These are phyloP conservation scores for Leuciscus idus DNA, from an alignment of 2,113 vertebrate species.

Conservation along the genomic window DNA sequence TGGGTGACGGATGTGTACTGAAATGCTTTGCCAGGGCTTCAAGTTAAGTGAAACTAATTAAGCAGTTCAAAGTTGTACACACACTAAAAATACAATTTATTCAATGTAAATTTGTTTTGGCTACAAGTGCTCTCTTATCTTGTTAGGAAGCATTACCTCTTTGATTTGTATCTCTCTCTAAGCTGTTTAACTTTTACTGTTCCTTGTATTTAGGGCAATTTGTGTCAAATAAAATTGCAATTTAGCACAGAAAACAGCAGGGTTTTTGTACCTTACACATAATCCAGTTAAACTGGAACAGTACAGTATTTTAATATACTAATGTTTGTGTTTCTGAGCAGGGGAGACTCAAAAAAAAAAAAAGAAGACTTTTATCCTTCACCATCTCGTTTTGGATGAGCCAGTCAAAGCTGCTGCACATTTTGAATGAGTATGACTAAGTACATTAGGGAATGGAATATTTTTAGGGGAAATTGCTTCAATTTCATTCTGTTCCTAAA, in stretches of 20 bases:
- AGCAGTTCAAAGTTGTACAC: conserved; percentile 6
- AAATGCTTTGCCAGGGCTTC: background rate
- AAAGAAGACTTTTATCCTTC: background rate
- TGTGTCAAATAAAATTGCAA: conserved; percentile 4
- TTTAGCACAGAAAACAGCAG: background rate
- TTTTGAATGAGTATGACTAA: background rate
- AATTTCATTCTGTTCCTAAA: background rate
- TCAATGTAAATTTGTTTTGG: conserved; percentile 12
- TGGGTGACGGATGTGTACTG: background rate
- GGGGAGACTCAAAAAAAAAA: background rate
- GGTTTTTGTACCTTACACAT: background rate
- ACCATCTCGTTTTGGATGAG: background rate
- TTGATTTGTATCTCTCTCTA: conserved; percentile 20
- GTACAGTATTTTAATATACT: background rate
- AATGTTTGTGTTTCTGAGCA: background rate
- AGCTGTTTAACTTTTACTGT: conserved; percentile 1
- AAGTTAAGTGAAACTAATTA: conserved; percentile 30
- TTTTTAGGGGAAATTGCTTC: background rate
- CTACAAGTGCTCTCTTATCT: background rate
- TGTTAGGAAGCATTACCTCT: conserved; percentile 2
- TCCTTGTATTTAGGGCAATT: conserved; percentile 2
- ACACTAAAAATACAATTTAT: background rate
- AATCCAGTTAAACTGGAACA: background rate
- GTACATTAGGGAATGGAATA: background rate
- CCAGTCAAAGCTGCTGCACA: background rate